phyloP scores from a whole-genome alignment of 2,797 vertebrate species.

The Hypotaenidia philippensis region DNA sequence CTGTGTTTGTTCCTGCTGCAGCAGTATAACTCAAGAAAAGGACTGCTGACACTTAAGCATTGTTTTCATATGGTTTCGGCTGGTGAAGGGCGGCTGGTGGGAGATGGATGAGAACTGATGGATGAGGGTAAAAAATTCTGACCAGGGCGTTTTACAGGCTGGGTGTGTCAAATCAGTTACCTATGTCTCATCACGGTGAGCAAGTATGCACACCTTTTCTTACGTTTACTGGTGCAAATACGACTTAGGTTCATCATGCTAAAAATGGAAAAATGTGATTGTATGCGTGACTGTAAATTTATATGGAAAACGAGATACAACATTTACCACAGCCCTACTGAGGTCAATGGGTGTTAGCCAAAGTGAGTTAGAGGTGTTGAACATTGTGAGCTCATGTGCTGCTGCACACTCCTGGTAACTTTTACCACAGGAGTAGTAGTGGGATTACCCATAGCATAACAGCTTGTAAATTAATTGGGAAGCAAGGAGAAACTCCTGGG shows the following conservation, averaged over 20 bases:
- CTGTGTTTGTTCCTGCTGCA: conserved; percentile 3
- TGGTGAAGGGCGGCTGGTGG: neutral
- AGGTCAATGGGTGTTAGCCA: neutral
- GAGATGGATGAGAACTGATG: neutral
- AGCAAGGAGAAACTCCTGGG: conserved; percentile 46
- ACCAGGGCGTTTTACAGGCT: neutral
- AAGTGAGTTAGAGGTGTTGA: neutral
- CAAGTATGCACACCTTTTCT: neutral
- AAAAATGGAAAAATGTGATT: neutral
- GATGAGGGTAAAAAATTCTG: neutral
- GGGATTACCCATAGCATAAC: neutral
- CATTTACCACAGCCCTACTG: neutral
- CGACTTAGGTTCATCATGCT: neutral
- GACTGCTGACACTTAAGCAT: neutral
- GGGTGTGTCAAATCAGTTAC: neutral
- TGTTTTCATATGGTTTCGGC: conserved; percentile 12
- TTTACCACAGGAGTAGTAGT: neutral
- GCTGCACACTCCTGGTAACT: neutral
- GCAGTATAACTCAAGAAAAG: neutral
- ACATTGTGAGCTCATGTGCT: neutral
- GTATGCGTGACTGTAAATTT: neutral
- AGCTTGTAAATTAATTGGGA: conserved; percentile 44
- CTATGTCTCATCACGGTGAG: neutral
- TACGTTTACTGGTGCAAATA: neutral
- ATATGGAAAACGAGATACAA: neutral